These are phyloP conservation scores for Lepidurus apus DNA, from an alignment of 1,140 invertebrate genomes.

Conservation along the genomic window DNA sequence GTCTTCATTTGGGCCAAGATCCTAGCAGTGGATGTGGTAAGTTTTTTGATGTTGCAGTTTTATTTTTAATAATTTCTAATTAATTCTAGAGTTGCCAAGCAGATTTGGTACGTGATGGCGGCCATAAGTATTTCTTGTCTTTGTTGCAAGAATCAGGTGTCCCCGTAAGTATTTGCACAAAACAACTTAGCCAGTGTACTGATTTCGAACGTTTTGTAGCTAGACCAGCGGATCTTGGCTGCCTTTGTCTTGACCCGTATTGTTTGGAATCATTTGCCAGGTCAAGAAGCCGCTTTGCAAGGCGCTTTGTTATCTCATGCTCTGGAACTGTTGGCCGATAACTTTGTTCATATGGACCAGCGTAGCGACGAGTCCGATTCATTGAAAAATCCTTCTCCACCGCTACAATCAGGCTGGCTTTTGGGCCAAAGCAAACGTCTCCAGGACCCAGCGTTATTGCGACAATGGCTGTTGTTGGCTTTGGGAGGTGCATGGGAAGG, in stretches of 20 bases:
- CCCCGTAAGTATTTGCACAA: slow-evolving; percentile 54
- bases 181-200: not conserved
- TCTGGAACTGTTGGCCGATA: slow-evolving; percentile 55
- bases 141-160: slow-evolving; percentile 79
- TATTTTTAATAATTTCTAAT: slow-evolving; percentile 32
- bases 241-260: slow-evolving; percentile 88
- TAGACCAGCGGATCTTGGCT: slow-evolving; percentile 78
- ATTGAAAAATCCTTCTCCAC: not conserved
- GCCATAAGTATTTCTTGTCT: slow-evolving; percentile 89
- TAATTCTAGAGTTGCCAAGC: slow-evolving; percentile 74
- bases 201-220: slow-evolving; percentile 49
- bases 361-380: slow-evolving; percentile 36
- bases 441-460: slow-evolving; percentile 55
- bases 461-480: slow-evolving; percentile 89
- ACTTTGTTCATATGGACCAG: slow-evolving; percentile 41
- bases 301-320: slow-evolving; percentile 83
- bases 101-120: slow-evolving; percentile 90
- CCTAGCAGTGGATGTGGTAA: slow-evolving; percentile 88
- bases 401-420: not conserved
- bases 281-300: slow-evolving; percentile 80
- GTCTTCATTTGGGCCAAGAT: slow-evolving; percentile 99
- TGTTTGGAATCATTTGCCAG: slow-evolving; percentile 78
- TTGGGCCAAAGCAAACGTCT: slow-evolving; percentile 6
- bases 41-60: slow-evolving; percentile 41
- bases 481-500: slow-evolving; percentile 90